These are phyloP conservation scores for Monomorium pharaonis DNA, from an alignment of 1,140 invertebrate genomes.

Conservation along the genomic window DNA sequence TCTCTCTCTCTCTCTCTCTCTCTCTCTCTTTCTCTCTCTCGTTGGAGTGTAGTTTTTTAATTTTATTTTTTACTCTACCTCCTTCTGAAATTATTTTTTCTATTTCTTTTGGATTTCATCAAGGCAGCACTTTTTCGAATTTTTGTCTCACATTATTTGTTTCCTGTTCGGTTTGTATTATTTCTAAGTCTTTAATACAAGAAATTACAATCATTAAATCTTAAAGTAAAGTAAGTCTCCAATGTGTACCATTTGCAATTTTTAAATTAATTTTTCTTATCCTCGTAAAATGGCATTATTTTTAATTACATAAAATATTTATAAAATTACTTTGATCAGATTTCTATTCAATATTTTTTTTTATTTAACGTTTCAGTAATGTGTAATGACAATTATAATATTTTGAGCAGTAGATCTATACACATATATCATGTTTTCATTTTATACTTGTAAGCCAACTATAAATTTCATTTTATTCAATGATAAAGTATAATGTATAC, in stretches of 20 bases:
- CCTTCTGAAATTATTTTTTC: constrained; percentile 53
- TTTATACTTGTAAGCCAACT: not conserved
- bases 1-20: constrained; percentile 17
- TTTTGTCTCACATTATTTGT: constrained; percentile 28
- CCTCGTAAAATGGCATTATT: not conserved
- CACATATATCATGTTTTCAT: not conserved
- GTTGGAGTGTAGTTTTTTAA: constrained; percentile 53
- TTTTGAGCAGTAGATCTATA: not conserved
- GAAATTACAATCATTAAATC: not conserved
- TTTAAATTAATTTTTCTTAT: not conserved
- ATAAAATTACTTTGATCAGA: not conserved
- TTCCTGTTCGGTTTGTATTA: constrained; percentile 38
- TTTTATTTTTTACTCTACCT: constrained; percentile 45
- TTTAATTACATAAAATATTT: not conserved
- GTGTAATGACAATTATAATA: not conserved
- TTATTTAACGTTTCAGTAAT: not conserved
- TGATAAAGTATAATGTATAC: not conserved
- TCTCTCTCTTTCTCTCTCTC: constrained; percentile 22
- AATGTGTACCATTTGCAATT: not conserved
- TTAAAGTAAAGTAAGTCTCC: not conserved
- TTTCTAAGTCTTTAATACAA: not conserved
- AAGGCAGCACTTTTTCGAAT: constrained; percentile 40
- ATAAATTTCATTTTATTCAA: not conserved
- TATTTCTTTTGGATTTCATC: constrained; percentile 13
- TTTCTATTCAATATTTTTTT: not conserved